Evolutionary conservation across 2,113 vertebrate species (phyloP), one percentile per base, ranked within the genome.

Genomic region (Phoenicopterus ruber): DNA sequence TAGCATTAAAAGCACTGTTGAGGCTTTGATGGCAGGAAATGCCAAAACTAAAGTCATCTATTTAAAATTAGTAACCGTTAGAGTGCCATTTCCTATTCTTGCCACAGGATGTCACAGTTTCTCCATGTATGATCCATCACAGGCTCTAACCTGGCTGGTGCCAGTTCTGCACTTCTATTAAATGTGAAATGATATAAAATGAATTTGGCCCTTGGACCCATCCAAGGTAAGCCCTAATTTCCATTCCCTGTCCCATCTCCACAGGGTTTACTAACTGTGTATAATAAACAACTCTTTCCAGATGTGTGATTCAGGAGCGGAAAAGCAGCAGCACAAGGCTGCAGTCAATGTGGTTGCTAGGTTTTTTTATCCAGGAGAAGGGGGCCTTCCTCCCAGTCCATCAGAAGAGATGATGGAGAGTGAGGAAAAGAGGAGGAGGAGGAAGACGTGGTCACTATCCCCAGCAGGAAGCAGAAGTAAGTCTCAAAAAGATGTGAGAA

Each of bases 31-130:
- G 65, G 24, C 49, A 8, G 2, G 50, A 82, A 91, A 63, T 69
- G 40, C 19, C 36, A 32, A 9, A 90, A 62, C 9, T 42, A 29
- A 54, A 21, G 36, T n/a, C 0, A 46, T 31, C 9, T 4, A 2
- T 52, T 73, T 67, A 32, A 73, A 81, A 54, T 58, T 4, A 32
- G 50, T 46, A 36, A 61, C 40, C 0, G 2, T 62, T 84, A 34
- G 12, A 3, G 3, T 85, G 89, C 19, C n/a, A 31, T 90, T 91
- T 90, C 85, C 36, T 17, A 10, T 34, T 90, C 46, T 88, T 78
- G 79, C 97, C 97, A 93, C 96, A 47, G 6, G 96, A 95, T 96
- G 97, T 93, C 94, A 80, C 42, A 25, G 8, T 91, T 83, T 73
- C 32, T 70, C 71, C 67, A 47, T 8, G 4, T n/a, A n/a, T 7